Evolutionary conservation across 1,140 invertebrate species (phyloP), one percentile per base, ranked within the genome.

Genomic region (Liolophura sinensis): DNA sequence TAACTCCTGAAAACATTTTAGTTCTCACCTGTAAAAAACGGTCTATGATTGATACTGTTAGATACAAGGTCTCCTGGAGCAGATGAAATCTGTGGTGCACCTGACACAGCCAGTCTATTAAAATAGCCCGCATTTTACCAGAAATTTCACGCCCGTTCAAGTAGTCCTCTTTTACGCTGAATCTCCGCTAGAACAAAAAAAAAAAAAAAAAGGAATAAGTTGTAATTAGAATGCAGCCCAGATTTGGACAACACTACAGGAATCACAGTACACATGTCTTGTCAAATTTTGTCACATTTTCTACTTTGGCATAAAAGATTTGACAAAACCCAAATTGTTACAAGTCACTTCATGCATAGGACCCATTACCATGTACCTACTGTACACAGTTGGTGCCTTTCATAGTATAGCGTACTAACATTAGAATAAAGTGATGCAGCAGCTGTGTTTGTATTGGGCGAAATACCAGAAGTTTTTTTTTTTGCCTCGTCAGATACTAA

Each of bases 31-130:
- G 93, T 70, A 97, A 87, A 87, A 93, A 98, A 74, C 93, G 87
- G 86, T 99, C 96, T 70, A 97, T 88, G 24, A 96, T 92, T 61
- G 91, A 90, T 56, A 97, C 90, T 55, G 93, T 91, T 72, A 98
- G 85, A 82, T 95, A 94, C 31, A 97, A 89, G 4, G 96, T 98
- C 84, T 98, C 96, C 73, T 92, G 89, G n/a, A 92, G 84, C 16
- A 98, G 85, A 69, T 90, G 89, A 80, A 98, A 98, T 79, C 94
- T 91, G 66, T 88, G 84, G 78, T 97, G 95, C 16, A 98, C 94
- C 78, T 97, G 94, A 24, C 96, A 91, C 27, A 98, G 84, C 96
- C 96, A 99, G 82, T 98, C 94, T 68, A 98, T 87, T 52, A 86
- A 67, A 24, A 96, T 91, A 11, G 90, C 86, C 66, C 97, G 89